A percentile compares a stretch with the other conserved stretches of the same genome.
phyloP scores from a whole-genome alignment of 2,888 invertebrate species.

The Acanthosepion lycidas region DNA sequence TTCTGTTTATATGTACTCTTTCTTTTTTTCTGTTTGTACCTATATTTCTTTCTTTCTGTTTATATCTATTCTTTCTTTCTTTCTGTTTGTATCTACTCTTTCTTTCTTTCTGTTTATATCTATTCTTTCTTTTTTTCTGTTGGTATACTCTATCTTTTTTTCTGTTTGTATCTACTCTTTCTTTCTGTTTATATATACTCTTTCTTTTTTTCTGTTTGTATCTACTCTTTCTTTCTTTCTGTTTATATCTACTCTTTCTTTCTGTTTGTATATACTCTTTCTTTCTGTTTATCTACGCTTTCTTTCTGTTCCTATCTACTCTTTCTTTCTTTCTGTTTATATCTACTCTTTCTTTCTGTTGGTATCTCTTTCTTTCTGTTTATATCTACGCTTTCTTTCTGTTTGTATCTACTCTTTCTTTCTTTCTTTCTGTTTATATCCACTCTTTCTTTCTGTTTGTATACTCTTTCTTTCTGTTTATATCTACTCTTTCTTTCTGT shows the following conservation, averaged over 20 bases:
- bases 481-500: too few relatives aligned
- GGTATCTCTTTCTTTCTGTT: not conserved
- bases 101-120: not conserved
- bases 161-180: not conserved
- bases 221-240: not conserved
- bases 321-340: not conserved
- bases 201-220: not conserved
- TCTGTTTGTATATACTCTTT: fast-evolving
- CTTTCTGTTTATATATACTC: fast-evolving
- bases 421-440: too few relatives aligned
- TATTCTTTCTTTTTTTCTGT: too few relatives aligned
- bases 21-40: not conserved
- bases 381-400: too few relatives aligned
- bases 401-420: too few relatives aligned
- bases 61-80: not conserved
- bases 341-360: too few relatives aligned
- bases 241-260: not conserved
- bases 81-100: not conserved
- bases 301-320: not conserved
- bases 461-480: not conserved
- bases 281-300: too few relatives aligned
- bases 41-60: too few relatives aligned
- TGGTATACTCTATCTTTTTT: too few relatives aligned
- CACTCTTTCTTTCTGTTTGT: not conserved
- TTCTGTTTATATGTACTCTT: too few relatives aligned